A percentile compares a stretch with the other conserved stretches of the same genome.
Conservation (phyloP, 2,888 invertebrate species). For the Amphipyra berbera region DNA sequence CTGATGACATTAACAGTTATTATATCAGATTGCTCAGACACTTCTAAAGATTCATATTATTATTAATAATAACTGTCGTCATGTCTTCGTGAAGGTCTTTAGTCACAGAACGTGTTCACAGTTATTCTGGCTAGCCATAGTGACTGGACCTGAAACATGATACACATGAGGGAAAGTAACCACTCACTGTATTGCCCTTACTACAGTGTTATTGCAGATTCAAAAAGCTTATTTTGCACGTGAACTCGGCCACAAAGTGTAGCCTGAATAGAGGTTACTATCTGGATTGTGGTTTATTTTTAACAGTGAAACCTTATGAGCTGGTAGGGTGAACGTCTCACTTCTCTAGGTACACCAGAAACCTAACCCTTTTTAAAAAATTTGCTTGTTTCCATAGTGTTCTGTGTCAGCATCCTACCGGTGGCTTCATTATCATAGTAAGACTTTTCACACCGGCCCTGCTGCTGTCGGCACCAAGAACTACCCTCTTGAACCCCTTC, state of each 20-base stretch:
- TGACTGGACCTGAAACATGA: conserved; percentile 36
- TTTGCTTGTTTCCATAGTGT: too few species aligned
- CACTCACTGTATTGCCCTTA: conserved; percentile 15
- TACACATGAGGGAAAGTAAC: conserved; percentile 38
- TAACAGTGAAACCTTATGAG: too few species aligned
- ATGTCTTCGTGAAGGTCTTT: conserved; percentile 29
- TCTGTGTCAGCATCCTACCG: too few species aligned
- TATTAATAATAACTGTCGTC: conserved; percentile 11
- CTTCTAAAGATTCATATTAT: conserved; percentile 33
- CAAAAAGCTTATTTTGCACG: background rate
- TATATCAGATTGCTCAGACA: conserved; percentile 44
- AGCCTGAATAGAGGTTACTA: too few species aligned
- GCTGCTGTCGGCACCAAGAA: too few species aligned
- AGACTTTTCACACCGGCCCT: too few species aligned
- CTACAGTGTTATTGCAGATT: conserved; percentile 15
- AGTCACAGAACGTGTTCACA: conserved; percentile 30
- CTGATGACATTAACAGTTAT: conserved; percentile 28
- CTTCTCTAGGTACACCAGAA: too few species aligned
- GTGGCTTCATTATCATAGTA: too few species aligned
- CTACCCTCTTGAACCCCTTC: too few species aligned
- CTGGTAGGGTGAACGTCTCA: too few species aligned
- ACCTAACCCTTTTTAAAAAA: too few species aligned
- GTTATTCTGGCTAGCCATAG: conserved; percentile 33
- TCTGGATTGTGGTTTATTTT: too few species aligned
- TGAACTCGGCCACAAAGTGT: background rate